Conservation (phyloP, 2,113 vertebrate genomes). For the Coreoperca whiteheadi region DNA sequence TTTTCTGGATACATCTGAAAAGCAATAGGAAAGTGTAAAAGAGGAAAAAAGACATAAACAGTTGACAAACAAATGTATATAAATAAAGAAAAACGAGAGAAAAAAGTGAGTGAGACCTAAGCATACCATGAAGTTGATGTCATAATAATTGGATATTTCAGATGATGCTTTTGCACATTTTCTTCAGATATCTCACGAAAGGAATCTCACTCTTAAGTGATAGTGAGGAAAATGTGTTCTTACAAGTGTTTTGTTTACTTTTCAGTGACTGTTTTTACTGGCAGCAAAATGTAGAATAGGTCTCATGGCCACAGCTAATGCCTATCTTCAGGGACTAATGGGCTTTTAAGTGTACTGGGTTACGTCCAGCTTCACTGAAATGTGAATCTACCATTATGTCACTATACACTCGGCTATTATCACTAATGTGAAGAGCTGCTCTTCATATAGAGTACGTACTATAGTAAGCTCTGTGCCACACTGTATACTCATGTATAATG, state of each 20-base stretch:
- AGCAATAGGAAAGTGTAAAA: neutral
- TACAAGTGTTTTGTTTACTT: conserved; percentile 61
- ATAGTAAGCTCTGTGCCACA: conserved; percentile 27
- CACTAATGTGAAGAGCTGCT: conserved; percentile 58
- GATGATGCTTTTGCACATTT: neutral
- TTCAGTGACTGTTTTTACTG: conserved; percentile 41
- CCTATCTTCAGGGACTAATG: conserved; percentile 75
- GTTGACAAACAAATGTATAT: neutral
- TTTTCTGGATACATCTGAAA: neutral
- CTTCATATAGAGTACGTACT: conserved; percentile 33
- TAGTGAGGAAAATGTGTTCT: conserved; percentile 9
- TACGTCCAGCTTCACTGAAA: conserved; percentile 72
- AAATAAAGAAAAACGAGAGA: neutral
- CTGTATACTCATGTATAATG: conserved; percentile 45
- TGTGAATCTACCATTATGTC: conserved; percentile 65
- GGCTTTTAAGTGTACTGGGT: conserved; percentile 73
- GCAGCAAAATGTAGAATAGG: conserved; percentile 27
- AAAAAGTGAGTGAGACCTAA: neutral
- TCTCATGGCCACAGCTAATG: conserved; percentile 59
- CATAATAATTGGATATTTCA: neutral
- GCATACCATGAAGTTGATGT: neutral
- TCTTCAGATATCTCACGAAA: neutral
- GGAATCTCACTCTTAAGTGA: neutral
- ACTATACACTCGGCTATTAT: conserved; percentile 43
- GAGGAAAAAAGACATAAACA: neutral